A percentile compares a stretch with the other conserved stretches of the same genome.
These are phyloP conservation scores for Tetramorium alpestre DNA, from an alignment of 1,140 invertebrate genomes.

Conservation along the genomic window DNA sequence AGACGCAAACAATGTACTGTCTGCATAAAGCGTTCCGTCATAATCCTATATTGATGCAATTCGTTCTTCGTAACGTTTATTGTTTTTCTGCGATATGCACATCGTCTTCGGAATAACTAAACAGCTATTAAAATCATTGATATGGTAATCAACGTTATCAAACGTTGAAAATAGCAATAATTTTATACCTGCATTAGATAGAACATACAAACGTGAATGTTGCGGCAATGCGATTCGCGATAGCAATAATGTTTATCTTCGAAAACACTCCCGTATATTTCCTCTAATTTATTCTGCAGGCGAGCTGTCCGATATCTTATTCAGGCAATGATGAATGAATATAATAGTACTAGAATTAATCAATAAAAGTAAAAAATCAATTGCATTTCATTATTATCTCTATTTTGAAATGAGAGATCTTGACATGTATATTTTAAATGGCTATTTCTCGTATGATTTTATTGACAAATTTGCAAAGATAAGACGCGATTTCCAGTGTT, in stretches of 20 bases:
- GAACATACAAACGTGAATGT: not conserved
- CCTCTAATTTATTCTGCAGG: not conserved
- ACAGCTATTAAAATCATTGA: not conserved
- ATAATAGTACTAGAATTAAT: not conserved
- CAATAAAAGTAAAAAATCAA: not conserved
- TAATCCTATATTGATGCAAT: not conserved
- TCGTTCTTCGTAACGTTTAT: not conserved
- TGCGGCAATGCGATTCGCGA: not conserved
- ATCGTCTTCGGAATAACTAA: not conserved
- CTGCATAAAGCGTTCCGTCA: not conserved
- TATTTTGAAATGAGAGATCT: not conserved
- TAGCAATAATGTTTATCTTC: slow-evolving; percentile 30
- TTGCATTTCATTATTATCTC: not conserved
- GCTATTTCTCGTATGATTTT: not conserved
- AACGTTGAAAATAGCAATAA: not conserved
- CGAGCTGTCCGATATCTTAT: not conserved
- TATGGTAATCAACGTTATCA: not conserved
- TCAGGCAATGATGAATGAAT: slow-evolving; percentile 25
- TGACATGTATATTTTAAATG: not conserved
- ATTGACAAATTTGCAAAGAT: not conserved
- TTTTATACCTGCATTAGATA: not conserved
- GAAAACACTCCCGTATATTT: not conserved
- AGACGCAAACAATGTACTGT: not conserved
- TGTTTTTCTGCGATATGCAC: not conserved
- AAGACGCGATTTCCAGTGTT: not conserved